Evolutionary conservation across 2,888 invertebrate species (phyloP), one percentile per base, ranked within the genome.

Genomic region (Chaitophorus viminalis): DNA sequence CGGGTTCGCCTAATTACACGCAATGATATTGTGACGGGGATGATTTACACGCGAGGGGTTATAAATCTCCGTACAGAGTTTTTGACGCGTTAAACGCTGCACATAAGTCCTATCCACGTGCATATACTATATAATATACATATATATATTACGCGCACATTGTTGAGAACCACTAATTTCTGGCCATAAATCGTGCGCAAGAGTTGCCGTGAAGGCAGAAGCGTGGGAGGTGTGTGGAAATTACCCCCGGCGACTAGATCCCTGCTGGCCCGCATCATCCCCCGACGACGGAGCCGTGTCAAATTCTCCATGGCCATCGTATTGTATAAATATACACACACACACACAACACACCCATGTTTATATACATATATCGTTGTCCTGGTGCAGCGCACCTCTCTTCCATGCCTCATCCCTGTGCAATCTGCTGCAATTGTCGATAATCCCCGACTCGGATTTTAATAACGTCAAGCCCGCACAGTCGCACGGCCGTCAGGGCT

Each of bases 101-200:
- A n/a, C 76, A 17, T 1, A 33, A 46, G 33, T 74, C 74, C 21
- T 29, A 1, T 39, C n/a, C 25, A 6, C 52, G 54, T 29, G 52
- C 36, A 29, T 36, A 46, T 74, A 74, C 36, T 11, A 21, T 60
- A 18, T 60, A 25, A n/a, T 18, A 25, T 25, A 25, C 25, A 18
- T 60, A n/a, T 68, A 68, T 36, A 74, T 74, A 33, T 31, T n/a
- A n/a, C n/a, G n/a, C 39, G 18, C 21, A 39, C 3, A n/a, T 21
- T 17, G 60, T 60, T 72, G 79, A 72, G 72, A 79, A 87, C 74
- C 70, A 74, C 87, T 87, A 87, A 87, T 87, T 79, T 87, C 74
- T 65, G n/a, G 81, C 81, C 31, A 52, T 85, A 85, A 85, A 77
- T 85, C 76, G 76, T 3, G n/a, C 60, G 60, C 4, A 25, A 60